Conservation (phyloP, 2,888 invertebrate genomes). For the Diarsia dahlii region DNA sequence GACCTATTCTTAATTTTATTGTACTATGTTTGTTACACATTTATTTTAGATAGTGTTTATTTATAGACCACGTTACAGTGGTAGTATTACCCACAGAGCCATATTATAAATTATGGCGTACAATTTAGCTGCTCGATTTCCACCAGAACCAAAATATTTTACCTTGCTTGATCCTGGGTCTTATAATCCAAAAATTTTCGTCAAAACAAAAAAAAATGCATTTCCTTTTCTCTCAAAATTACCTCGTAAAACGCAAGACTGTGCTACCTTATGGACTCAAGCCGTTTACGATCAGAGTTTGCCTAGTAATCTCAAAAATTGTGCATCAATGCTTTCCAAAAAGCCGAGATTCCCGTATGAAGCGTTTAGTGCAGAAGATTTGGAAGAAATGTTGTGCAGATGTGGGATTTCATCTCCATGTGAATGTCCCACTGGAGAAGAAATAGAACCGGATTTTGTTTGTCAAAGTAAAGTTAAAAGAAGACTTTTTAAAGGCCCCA, state of each 20-base stretch:
- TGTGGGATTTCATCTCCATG: slow-evolving; percentile 78
- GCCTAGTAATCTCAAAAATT: slow-evolving; percentile 76
- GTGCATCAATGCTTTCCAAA: slow-evolving; percentile 78
- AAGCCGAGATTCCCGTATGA: slow-evolving; percentile 82
- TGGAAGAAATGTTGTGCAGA: slow-evolving; percentile 79
- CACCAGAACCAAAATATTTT: slow-evolving; percentile 68
- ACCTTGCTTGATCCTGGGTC: slow-evolving; percentile 81
- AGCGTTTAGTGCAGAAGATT: slow-evolving; percentile 76
- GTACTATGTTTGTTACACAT: background rate
- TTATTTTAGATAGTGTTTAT: slow-evolving; percentile 7
- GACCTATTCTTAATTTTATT: background rate
- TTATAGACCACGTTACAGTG: background rate
- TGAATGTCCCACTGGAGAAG: slow-evolving; percentile 74
- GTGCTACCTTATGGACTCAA: slow-evolving; percentile 78
- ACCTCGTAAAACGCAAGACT: slow-evolving; percentile 70
- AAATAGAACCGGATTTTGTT: slow-evolving; percentile 57
- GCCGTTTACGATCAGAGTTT: slow-evolving; percentile 71
- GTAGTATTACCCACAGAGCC: slow-evolving; percentile 14
- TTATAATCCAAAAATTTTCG: slow-evolving; percentile 71
- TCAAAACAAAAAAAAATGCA: slow-evolving; percentile 66
- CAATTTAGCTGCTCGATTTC: slow-evolving; percentile 75
- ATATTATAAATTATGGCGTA: slow-evolving; percentile 76
- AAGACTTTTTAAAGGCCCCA: slow-evolving; percentile 77
- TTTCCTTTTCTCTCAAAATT: slow-evolving; percentile 79
- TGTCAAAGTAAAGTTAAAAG: slow-evolving; percentile 78